These are phyloP conservation scores for Azorinus chamasolen DNA, from an alignment of 2,888 invertebrate species.

Conservation along the genomic window DNA sequence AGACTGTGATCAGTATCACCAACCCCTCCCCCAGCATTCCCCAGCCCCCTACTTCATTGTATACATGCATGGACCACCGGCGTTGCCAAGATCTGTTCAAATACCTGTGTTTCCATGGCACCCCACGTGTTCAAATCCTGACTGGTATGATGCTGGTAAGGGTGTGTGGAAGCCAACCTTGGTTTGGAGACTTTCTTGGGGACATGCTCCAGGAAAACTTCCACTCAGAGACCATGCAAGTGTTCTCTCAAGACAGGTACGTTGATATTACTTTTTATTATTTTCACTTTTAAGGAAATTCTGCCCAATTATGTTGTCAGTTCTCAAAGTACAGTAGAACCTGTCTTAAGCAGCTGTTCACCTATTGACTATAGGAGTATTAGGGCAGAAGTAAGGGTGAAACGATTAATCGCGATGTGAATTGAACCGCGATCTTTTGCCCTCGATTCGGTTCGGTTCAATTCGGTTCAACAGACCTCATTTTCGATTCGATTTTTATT, in stretches of 20 bases:
- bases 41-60: constrained; percentile 78
- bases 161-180: constrained; percentile 91
- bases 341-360: no score
- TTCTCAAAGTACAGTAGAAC: no score
- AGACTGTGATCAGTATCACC: constrained; percentile 90
- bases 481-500: no score
- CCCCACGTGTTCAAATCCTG: constrained; percentile 90
- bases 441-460: no score
- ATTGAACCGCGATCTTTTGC: no score
- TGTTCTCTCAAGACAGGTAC: constrained; percentile 95
- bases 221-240: constrained; percentile 92
- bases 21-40: constrained; percentile 86
- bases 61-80: constrained; percentile 78
- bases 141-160: constrained; percentile 90
- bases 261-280: background rate
- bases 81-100: constrained; percentile 89
- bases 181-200: constrained; percentile 97
- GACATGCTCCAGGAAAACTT: constrained; percentile 93
- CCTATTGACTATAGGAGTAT: no score
- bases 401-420: no score
- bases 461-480: no score
- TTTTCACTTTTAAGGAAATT: no score
- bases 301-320: no score
- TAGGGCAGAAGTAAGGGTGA: no score
- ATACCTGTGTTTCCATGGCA: constrained; percentile 92